A percentile compares a stretch with the other conserved stretches of the same genome.
phyloP scores from a whole-genome alignment of 2,888 invertebrate species.

The Lasiommata megera region DNA sequence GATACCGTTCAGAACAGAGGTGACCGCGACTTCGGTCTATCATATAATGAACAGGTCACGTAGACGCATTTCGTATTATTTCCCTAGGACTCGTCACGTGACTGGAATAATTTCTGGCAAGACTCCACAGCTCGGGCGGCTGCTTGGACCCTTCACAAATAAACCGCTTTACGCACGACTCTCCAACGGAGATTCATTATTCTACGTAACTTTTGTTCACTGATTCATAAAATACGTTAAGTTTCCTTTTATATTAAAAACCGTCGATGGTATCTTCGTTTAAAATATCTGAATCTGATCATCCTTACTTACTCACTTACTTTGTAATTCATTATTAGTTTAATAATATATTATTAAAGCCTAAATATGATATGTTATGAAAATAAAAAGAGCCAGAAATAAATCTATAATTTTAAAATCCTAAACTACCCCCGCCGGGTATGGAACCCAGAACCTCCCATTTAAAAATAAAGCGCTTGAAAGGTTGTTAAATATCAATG shows the following conservation, averaged over 20 bases:
- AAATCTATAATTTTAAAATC: too few species aligned
- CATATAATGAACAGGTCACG: slow-evolving; percentile 81
- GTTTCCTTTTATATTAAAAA: slow-evolving; percentile 23
- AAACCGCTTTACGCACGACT: slow-evolving; percentile 80
- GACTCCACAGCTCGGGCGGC: slow-evolving; percentile 55
- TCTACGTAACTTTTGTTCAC: slow-evolving; percentile 63
- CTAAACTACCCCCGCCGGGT: too few species aligned
- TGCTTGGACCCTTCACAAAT: slow-evolving; percentile 76
- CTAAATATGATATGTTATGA: too few species aligned
- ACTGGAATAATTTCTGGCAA: slow-evolving; percentile 70
- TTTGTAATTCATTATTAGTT: too few species aligned
- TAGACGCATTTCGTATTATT: slow-evolving; percentile 82
- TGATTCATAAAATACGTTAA: slow-evolving; percentile 46
- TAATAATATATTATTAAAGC: too few species aligned
- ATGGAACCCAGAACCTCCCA: too few species aligned
- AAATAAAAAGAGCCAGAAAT: too few species aligned
- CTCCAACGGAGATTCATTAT: slow-evolving; percentile 77
- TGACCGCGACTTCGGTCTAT: slow-evolving; percentile 64
- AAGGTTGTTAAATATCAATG: too few species aligned
- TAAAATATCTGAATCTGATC: neutral
- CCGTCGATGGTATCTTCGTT: neutral
- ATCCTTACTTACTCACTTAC: neutral
- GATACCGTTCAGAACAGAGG: slow-evolving; percentile 40
- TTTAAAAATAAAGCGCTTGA: too few species aligned
- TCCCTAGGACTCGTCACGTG: slow-evolving; percentile 79